Base-by-base conservation (phyloP, 2,797 vertebrate genomes). In the Tokudaia tokunoshimensis region DNA sequence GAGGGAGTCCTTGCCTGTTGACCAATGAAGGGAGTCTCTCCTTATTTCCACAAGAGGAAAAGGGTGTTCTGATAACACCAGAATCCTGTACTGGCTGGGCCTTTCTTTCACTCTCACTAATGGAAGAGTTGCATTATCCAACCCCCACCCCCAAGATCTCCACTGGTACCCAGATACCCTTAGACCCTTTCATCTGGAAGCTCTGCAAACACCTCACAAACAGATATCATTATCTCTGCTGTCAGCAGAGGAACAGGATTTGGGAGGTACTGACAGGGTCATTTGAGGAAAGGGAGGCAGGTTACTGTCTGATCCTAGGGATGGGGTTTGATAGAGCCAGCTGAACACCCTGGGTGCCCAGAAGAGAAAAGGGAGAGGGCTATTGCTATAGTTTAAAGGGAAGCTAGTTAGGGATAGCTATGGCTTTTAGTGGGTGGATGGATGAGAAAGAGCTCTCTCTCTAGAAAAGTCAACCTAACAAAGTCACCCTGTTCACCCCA, bases 381-480 rank as follows among this genome's bases (percentile, higher is more conserved):
- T 97, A 97, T 96, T 97, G 97, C 97, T 97, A 84, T 91, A 94
- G 91, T 76, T 41, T 47, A n/a, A 75, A 85, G 80, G 76, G 91
- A 76, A 90, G 91, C 83, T 67, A 79, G 90, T 47, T 1, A 85
- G 85, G 87, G 88, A 9, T 17, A 89, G 34, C 80, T 96, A 97
- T 98, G 97, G 98, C 97, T 98, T 98, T 97, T 94, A 94, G 94
- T 89, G 79, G 76, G 41, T 59, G 59, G 44, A 72, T 50, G 76
- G 55, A 70, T 67, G 47, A 65, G 67, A 93, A 91, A 92, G 86
- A 47, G 55, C 55, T 78, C 92, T 97, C 92, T 97, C 22, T 89
- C 85, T 75, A 89, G 63, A 87, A 97, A 61, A 85, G 92, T 14
- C 7, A 14, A 91, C 6, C 0, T 47, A 83, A 91, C 55, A 61